A percentile compares a stretch with the other conserved stretches of the same genome.
These are phyloP conservation scores for Myopa testacea DNA, from an alignment of 2,888 invertebrate species.

Conservation along the genomic window DNA sequence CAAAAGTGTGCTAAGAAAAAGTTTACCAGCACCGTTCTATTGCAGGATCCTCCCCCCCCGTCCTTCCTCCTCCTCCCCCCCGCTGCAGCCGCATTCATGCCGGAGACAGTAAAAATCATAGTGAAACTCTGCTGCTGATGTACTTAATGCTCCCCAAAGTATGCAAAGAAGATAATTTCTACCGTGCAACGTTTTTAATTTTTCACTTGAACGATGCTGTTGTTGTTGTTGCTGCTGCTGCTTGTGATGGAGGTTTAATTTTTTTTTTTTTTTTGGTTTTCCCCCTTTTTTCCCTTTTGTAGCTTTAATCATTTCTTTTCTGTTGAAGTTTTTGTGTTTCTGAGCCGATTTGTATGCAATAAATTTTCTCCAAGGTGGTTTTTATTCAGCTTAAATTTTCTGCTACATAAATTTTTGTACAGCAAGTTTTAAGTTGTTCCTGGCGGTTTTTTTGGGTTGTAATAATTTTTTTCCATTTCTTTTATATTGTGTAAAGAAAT, in stretches of 20 bases:
- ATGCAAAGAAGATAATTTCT: constrained; percentile 31
- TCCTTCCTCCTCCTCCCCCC: background rate
- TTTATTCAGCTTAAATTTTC: constrained; percentile 2
- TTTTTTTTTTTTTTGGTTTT: background rate
- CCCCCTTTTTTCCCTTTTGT: background rate
- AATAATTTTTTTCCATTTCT: background rate
- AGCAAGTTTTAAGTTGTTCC: background rate
- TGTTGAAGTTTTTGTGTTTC: background rate
- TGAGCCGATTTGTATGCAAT: constrained; percentile 30
- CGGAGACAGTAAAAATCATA: no score
- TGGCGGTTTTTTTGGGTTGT: background rate
- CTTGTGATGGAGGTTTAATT: no score
- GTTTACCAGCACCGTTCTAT: background rate
- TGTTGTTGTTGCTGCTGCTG: no score
- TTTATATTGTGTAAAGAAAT: background rate
- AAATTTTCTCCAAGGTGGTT: constrained; percentile 18
- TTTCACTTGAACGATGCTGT: constrained; percentile 34
- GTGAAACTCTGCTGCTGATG: background rate
- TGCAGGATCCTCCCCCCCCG: background rate
- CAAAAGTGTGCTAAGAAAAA: constrained; percentile 19
- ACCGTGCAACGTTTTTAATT: constrained; percentile 37
- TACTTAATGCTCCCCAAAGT: constrained; percentile 18
- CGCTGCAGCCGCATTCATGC: no score
- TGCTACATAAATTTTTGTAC: constrained; percentile 10
- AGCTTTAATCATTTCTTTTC: background rate